Conservation (phyloP, 64 coral and sea anemone species). For the Porites lutea region DNA sequence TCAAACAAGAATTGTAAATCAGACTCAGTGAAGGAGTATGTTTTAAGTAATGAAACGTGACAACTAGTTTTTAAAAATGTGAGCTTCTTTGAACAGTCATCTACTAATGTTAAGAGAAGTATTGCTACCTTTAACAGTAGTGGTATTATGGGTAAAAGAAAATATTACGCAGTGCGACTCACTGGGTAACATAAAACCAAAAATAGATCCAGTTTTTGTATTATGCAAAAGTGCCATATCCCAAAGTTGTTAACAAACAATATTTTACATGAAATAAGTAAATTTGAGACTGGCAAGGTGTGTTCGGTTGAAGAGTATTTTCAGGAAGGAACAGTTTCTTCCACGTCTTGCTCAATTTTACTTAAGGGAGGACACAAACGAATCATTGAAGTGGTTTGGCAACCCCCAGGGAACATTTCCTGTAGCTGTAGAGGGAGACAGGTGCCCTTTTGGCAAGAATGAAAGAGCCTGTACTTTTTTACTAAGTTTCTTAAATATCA, state of each 20-base stretch:
- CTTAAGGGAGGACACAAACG: background rate
- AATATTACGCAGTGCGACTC: slow-evolving; percentile 64
- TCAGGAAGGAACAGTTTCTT: slow-evolving; percentile 15
- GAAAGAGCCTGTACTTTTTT: slow-evolving; percentile 55
- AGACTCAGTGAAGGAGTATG: slow-evolving; percentile 61
- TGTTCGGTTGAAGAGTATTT: slow-evolving; percentile 54
- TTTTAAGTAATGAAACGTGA: slow-evolving; percentile 41
- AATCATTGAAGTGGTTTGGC: slow-evolving; percentile 36
- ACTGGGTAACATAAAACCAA: slow-evolving; percentile 21
- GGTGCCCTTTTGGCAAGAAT: slow-evolving; percentile 68
- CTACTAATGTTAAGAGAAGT: slow-evolving; percentile 59
- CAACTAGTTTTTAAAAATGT: slow-evolving; percentile 44
- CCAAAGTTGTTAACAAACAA: slow-evolving; percentile 74
- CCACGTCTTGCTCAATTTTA: slow-evolving; percentile 31
- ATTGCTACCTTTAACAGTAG: slow-evolving; percentile 69
- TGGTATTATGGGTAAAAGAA: slow-evolving; percentile 80
- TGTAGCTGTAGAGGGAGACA: slow-evolving; percentile 59
- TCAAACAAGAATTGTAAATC: slow-evolving; percentile 65
- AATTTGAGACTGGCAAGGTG: slow-evolving; percentile 62
- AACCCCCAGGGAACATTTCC: slow-evolving; percentile 37
- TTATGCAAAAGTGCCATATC: slow-evolving; percentile 52
- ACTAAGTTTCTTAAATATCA: slow-evolving; percentile 62
- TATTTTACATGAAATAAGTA: slow-evolving; percentile 58
- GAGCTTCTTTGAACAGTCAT: slow-evolving; percentile 62
- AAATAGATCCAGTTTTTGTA: slow-evolving; percentile 34